These are phyloP conservation scores for Antechinus flavipes DNA, from an alignment of 2,113 vertebrate genomes.

Conservation along the genomic window DNA sequence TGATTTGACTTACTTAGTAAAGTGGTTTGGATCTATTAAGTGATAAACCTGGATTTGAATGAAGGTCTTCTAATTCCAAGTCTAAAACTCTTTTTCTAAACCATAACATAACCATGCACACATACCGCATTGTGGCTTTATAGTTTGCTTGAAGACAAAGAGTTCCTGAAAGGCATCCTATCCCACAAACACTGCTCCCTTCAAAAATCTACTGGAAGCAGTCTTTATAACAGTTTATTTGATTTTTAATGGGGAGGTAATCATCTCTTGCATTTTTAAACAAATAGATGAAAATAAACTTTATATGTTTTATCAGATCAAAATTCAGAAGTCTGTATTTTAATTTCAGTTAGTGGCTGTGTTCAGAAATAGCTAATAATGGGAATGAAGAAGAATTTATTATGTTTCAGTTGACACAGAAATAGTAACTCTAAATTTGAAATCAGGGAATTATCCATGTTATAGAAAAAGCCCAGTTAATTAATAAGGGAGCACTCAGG, in stretches of 20 bases:
- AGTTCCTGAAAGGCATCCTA: neutral
- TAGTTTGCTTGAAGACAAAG: neutral
- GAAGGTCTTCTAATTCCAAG: neutral
- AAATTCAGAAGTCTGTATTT: neutral
- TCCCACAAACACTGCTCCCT: neutral
- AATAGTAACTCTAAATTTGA: neutral
- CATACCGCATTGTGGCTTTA: neutral
- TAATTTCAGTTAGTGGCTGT: neutral
- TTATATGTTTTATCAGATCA: neutral
- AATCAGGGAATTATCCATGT: slow-evolving; percentile 22
- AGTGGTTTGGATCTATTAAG: neutral
- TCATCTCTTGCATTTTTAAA: neutral
- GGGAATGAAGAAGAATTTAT: neutral
- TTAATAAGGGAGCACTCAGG: neutral
- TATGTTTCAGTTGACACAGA: neutral
- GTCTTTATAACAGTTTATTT: neutral
- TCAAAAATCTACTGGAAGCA: neutral
- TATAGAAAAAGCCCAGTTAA: slow-evolving; percentile 15
- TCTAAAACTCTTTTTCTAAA: neutral
- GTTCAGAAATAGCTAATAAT: neutral
- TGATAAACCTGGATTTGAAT: neutral
- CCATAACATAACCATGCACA: neutral
- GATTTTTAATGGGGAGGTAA: neutral
- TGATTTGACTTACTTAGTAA: neutral
- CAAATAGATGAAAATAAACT: neutral